Percentiles rank a stretch among this genome's conserved stretches.
These are phyloP conservation scores for Paedocypris micromegethes DNA, from an alignment of 2,797 vertebrate species.

Conservation along the genomic window DNA sequence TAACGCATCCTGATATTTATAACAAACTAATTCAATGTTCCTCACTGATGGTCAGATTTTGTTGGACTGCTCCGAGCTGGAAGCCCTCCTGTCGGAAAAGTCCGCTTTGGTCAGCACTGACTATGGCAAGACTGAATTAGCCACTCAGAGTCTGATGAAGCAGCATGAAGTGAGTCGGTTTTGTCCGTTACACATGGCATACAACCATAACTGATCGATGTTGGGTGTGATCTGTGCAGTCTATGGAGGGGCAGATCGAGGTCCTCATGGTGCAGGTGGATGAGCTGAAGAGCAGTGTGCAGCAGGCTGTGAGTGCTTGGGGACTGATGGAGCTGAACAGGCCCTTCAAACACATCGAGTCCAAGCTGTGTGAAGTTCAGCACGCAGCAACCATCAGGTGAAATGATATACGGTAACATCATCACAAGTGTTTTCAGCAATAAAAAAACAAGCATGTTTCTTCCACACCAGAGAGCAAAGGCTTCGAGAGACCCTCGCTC, in stretches of 20 bases:
- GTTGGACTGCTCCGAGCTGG: constrained; percentile 77
- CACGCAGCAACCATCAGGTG: constrained; percentile 70
- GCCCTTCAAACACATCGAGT: constrained; percentile 61
- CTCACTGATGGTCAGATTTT: constrained; percentile 64
- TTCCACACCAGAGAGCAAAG: constrained; percentile 56
- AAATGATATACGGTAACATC: background rate
- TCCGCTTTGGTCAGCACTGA: constrained; percentile 65
- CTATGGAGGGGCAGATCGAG: constrained; percentile 72
- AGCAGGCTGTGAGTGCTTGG: constrained; percentile 54
- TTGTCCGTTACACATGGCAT: background rate
- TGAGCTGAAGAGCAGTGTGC: constrained; percentile 61
- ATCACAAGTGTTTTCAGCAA: background rate
- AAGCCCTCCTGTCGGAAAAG: constrained; percentile 72
- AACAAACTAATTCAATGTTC: background rate
- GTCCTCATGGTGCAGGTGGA: constrained; percentile 66
- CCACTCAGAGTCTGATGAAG: constrained; percentile 71
- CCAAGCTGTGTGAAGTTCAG: constrained; percentile 66
- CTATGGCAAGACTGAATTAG: constrained; percentile 70
- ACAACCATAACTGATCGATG: background rate
- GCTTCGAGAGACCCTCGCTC: constrained; percentile 70
- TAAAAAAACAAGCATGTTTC: constrained; percentile 1
- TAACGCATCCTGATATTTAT: no score
- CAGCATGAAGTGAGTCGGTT: constrained; percentile 76
- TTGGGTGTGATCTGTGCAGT: constrained; percentile 56
- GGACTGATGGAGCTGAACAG: constrained; percentile 62